Evolutionary conservation across 2,113 vertebrate species (phyloP).

Genomic region (Meriones unguiculatus): DNA sequence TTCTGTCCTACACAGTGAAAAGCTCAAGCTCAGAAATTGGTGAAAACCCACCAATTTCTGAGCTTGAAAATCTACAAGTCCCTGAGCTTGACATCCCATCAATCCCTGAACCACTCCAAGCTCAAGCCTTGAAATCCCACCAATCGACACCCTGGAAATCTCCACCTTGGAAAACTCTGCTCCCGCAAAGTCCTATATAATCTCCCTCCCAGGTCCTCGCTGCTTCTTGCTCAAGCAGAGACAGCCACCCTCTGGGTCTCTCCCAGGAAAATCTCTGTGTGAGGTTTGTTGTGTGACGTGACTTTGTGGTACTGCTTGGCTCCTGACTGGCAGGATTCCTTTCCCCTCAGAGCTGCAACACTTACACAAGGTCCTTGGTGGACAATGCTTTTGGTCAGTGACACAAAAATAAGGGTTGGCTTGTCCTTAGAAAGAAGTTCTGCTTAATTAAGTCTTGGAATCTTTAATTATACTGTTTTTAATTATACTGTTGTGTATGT

Average conservation of each 20-base stretch:
- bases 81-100: not conserved
- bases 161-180: not conserved
- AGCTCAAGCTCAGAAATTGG: not conserved
- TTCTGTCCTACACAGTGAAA: not conserved
- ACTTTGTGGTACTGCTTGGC: not conserved
- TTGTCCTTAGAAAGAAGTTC: constrained; percentile 73
- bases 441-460: constrained; percentile 64
- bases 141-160: not conserved
- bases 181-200: no score
- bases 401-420: constrained; percentile 61
- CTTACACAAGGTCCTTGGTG: not conserved
- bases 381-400: constrained; percentile 51
- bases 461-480: no score
- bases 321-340: not conserved
- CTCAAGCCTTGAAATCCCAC: not conserved
- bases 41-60: not conserved
- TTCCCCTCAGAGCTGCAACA: not conserved
- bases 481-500: not conserved
- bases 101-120: not conserved
- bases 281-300: not conserved
- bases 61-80: not conserved
- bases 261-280: not conserved
- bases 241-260: not conserved
- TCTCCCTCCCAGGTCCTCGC: not conserved
- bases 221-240: not conserved